Base-by-base conservation (phyloP, 2,888 invertebrate species). In the Ectobius pallidus region DNA sequence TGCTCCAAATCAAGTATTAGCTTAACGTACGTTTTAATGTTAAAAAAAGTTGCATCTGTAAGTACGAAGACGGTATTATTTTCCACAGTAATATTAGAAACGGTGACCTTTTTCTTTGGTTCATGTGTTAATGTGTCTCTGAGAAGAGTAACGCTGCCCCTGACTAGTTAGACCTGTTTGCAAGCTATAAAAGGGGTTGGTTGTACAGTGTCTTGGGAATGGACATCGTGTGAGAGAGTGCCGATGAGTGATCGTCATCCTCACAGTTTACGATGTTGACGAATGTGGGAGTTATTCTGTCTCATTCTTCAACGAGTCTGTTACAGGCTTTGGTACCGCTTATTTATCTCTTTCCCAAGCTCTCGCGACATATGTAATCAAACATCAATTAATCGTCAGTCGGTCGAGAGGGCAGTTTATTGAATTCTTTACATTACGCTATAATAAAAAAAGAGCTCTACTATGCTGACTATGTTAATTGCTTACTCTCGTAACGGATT, bases 191-290 rank as follows among this genome's bases (percentile, higher is more conserved):
- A 11, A 14, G 20, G 52, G 20, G 3, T 25, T 9, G 22, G 25
- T 22, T 25, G 20, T 52, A n/a, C 61, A 63, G 63, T 63, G 63
- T 39, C 63, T 63, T 63, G 63, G 63, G 63, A 63, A 63, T 42
- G 32, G 11, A 30, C 46, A 18, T 11, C 46, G 18, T 46, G n/a
- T 20, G 11, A 25, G 49, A 20, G 49, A 49, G 49, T 2, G 11
- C 18, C 11, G 25, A 9, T 11, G 52, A 52, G n/a, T 49, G 22
- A 20, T 49, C 2, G n/a, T 9, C 7, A 39, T 6, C 7, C 39
- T 9, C n/a, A 3, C 3, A 49, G 49, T 18, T 4, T 52, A 1
- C 22, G 52, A 52, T 52, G 52, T 25, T 20, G 52, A 52, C 52
- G 52, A 52, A 52, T 52, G 52, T 52, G 52, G 52, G 52, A 52